phyloP scores from a whole-genome alignment of 2,113 vertebrate genomes.

The Furnarius figulus region DNA sequence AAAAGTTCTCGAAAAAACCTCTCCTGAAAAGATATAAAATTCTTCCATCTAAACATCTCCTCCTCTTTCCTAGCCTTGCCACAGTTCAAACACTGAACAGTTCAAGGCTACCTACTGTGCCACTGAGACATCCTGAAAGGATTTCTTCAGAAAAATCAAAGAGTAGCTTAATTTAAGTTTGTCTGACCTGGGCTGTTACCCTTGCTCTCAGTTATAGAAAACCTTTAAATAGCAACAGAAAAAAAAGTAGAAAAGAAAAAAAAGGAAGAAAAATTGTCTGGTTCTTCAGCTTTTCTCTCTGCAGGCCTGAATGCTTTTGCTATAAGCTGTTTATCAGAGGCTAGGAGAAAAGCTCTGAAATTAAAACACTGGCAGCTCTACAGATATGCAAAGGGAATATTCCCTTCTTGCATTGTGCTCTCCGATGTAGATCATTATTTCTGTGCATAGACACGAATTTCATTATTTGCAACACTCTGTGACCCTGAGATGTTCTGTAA shows the following conservation, averaged over 20 bases:
- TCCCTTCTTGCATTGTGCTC: background rate
- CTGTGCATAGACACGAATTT: background rate
- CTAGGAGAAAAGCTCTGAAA: background rate
- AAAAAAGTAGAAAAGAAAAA: too few species aligned
- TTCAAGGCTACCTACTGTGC: background rate
- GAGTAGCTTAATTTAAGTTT: background rate
- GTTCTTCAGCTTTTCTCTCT: background rate
- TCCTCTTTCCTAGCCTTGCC: background rate
- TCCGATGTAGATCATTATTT: background rate
- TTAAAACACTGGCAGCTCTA: background rate
- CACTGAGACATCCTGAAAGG: background rate
- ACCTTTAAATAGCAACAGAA: background rate
- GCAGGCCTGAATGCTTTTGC: background rate
- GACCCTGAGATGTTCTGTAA: background rate
- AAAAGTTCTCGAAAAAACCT: background rate
- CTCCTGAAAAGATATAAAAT: background rate
- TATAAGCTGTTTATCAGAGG: background rate
- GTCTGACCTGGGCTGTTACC: conserved; percentile 2
- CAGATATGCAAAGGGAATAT: background rate
- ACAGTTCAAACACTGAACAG: background rate
- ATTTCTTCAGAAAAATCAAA: conserved; percentile 18
- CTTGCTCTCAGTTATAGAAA: background rate
- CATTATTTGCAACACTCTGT: background rate
- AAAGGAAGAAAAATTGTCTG: background rate
- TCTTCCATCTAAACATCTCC: background rate